Evolutionary conservation across 35 echinoderm and acorn worm species (phyloP).

Genomic region (Ophiothrix spiculata): DNA sequence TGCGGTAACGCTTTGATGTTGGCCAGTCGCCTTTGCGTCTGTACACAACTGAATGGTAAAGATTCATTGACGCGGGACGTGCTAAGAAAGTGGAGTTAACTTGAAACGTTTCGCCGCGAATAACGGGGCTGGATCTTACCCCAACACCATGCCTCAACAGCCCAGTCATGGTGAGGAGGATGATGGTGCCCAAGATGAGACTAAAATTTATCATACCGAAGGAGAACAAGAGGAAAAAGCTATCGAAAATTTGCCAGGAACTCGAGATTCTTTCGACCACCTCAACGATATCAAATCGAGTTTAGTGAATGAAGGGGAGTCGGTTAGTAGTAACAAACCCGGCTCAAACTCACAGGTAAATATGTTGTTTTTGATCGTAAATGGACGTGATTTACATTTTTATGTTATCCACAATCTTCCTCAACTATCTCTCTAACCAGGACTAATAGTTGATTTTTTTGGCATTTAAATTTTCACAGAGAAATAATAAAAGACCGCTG

Average conservation of each 20-base stretch:
- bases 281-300: constrained; percentile 65
- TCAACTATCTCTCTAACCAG: constrained; percentile 8
- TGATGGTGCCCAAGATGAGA: constrained; percentile 64
- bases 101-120: constrained; percentile 63
- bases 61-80: constrained; percentile 56
- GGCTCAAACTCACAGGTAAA: constrained; percentile 60
- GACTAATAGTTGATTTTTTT: constrained; percentile 16
- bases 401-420: not conserved
- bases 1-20: constrained; percentile 65
- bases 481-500: constrained; percentile 50
- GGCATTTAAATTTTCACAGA: constrained; percentile 35
- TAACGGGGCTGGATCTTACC: constrained; percentile 56
- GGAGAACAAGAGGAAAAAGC: constrained; percentile 72
- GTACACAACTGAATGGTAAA: constrained; percentile 69
- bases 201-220: constrained; percentile 67
- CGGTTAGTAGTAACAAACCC: constrained; percentile 34
- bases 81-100: constrained; percentile 74
- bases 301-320: constrained; percentile 50
- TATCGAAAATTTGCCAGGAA: constrained; percentile 61
- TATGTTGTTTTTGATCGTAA: constrained; percentile 1
- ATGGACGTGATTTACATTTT: too few relatives aligned
- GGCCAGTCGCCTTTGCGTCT: constrained; percentile 65
- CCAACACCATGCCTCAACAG: constrained; percentile 63
- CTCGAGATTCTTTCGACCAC: constrained; percentile 65
- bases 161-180: constrained; percentile 68